A percentile compares a stretch with the other conserved stretches of the same genome.
These are phyloP conservation scores for Conomelus anceps DNA, from an alignment of 2,888 invertebrate species.

Conservation along the genomic window DNA sequence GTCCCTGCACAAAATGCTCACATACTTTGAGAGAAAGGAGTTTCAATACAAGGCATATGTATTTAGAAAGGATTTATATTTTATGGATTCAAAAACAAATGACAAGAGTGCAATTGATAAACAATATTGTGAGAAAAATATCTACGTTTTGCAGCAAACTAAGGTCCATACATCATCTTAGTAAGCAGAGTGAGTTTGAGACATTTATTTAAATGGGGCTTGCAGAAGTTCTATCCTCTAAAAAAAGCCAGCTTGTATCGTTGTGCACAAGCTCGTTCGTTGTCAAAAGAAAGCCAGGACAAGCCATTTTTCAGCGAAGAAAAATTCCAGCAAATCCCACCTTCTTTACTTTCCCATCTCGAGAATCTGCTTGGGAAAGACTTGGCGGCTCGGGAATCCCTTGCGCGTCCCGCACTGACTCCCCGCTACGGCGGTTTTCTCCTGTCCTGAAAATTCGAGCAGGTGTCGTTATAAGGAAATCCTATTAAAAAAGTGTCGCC, in stretches of 20 bases:
- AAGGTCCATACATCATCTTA: background rate
- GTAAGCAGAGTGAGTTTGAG: background rate
- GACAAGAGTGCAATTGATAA: background rate
- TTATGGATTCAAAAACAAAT: background rate
- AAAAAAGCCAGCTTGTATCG: background rate
- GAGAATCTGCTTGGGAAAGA: background rate
- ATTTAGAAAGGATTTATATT: background rate
- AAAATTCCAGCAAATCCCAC: background rate
- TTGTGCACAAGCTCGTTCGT: background rate
- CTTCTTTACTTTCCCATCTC: background rate
- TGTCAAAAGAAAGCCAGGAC: background rate
- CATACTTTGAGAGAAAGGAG: background rate
- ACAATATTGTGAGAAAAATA: background rate
- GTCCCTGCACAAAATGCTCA: background rate
- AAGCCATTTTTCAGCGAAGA: background rate
- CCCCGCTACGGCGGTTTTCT: background rate
- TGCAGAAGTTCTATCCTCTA: background rate
- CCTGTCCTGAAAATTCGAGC: background rate
- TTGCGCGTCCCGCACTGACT: background rate
- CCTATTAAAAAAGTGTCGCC: conserved; percentile 20
- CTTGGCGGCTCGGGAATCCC: background rate
- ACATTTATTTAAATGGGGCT: background rate
- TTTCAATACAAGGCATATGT: background rate
- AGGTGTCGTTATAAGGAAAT: conserved; percentile 15
- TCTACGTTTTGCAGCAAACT: background rate